Percentiles rank a stretch among this genome's conserved stretches.
Evolutionary conservation across 2,888 invertebrate genomes (phyloP).

Genomic region (Chaetogeoica ovagalla): DNA sequence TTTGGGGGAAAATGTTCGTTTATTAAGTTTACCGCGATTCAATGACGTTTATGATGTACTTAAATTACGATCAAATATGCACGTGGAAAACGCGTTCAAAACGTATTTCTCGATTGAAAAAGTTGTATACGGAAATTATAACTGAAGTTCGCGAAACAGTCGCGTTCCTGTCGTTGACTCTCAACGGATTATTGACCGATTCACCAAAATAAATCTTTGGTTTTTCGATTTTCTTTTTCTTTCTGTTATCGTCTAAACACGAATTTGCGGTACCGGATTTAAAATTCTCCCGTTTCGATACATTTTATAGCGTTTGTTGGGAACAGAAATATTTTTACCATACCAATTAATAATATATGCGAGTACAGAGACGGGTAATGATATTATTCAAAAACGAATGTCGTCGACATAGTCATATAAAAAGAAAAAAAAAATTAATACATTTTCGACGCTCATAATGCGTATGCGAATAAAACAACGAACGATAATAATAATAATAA

Average conservation of each 20-base stretch:
- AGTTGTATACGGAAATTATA: not conserved
- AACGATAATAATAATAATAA: no score
- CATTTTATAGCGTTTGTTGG: not conserved
- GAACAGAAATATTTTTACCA: constrained; percentile 11
- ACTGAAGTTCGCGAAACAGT: constrained; percentile 13
- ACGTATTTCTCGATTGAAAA: constrained; percentile 9
- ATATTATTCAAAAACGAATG: not conserved
- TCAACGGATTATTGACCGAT: no score
- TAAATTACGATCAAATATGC: not conserved
- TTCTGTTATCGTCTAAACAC: not conserved
- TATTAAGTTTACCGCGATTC: not conserved
- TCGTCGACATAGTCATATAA: no score
- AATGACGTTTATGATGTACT: not conserved
- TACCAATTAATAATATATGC: not conserved
- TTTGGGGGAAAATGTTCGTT: not conserved
- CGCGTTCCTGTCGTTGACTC: not conserved
- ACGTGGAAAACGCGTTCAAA: not conserved
- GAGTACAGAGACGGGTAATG: not conserved
- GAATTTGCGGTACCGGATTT: not conserved
- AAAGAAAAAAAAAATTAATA: not conserved
- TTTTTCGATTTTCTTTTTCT: not conserved
- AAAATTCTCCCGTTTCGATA: not conserved
- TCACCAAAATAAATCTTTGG: constrained; percentile 7
- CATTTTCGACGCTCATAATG: not conserved
- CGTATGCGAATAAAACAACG: no score